Conservation (phyloP, 2,113 vertebrate species). For the Synodontis membranacea region DNA sequence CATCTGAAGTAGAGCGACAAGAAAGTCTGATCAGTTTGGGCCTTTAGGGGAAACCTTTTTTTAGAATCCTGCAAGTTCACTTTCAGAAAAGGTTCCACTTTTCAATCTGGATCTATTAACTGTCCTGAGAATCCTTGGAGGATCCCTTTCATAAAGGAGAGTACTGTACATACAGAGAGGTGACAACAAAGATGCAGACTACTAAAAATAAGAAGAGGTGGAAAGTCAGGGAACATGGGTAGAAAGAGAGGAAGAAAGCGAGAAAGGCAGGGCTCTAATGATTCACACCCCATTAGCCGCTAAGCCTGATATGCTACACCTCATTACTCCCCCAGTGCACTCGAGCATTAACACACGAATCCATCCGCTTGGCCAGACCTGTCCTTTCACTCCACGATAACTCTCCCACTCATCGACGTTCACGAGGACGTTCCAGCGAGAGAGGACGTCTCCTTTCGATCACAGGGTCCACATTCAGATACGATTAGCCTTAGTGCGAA, state of each 20-base stretch:
- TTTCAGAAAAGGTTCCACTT: background rate
- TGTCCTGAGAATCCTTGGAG: background rate
- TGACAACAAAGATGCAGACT: background rate
- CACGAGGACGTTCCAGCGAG: constrained; percentile 53
- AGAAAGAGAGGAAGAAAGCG: constrained; percentile 62
- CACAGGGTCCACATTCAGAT: background rate
- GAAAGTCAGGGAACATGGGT: background rate
- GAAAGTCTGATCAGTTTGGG: background rate
- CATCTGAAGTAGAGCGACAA: background rate
- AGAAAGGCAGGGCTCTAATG: constrained; percentile 76
- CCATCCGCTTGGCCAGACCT: constrained; percentile 75
- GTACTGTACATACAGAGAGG: background rate
- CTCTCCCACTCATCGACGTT: constrained; percentile 70
- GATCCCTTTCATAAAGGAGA: background rate
- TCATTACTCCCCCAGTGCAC: constrained; percentile 77
- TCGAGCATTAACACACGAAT: constrained; percentile 77
- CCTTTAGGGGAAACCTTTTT: too few species aligned
- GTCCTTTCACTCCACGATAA: constrained; percentile 73
- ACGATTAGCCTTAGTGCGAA: constrained; percentile 7
- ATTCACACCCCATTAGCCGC: constrained; percentile 81
- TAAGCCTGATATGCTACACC: constrained; percentile 80
- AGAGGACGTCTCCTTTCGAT: constrained; percentile 20
- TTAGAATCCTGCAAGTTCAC: background rate
- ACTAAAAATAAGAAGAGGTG: constrained; percentile 16
- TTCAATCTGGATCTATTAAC: background rate